Evolutionary conservation across 35 echinoderm and acorn worm species (phyloP).

Genomic region (Acanthaster planci): DNA sequence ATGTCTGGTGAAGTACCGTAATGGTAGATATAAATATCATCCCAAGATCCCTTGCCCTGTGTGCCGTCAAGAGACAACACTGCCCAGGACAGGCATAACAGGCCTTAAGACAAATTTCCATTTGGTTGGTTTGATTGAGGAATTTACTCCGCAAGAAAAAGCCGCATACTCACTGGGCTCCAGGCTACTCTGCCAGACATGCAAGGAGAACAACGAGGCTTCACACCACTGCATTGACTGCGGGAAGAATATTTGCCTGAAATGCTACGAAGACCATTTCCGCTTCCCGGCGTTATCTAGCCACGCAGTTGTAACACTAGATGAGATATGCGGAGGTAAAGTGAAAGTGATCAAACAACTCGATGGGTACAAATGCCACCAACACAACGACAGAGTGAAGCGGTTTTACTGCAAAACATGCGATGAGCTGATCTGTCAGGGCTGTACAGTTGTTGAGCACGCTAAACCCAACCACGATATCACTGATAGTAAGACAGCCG

Average conservation of each 20-base stretch:
- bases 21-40: background rate
- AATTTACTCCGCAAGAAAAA: background rate
- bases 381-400: conserved; percentile 34
- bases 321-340: background rate
- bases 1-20: conserved; percentile 43
- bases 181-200: background rate
- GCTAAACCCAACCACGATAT: background rate
- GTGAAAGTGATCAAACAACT: background rate
- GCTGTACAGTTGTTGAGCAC: conserved; percentile 47
- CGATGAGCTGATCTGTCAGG: conserved; percentile 46
- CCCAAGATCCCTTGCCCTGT: conserved; percentile 19
- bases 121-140: conserved; percentile 46
- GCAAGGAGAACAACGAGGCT: background rate
- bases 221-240: conserved; percentile 16
- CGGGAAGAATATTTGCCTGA: conserved; percentile 20
- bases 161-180: background rate
- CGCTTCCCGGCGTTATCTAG: background rate
- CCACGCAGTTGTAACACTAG: background rate
- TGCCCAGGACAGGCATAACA: background rate
- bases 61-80: conserved; percentile 22
- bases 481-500: background rate
- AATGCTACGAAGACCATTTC: background rate
- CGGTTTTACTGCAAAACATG: conserved; percentile 51
- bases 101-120: conserved; percentile 52
- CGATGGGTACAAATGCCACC: background rate